These are phyloP conservation scores for Artemia sinica DNA, from an alignment of 2,888 invertebrate genomes.

Conservation along the genomic window DNA sequence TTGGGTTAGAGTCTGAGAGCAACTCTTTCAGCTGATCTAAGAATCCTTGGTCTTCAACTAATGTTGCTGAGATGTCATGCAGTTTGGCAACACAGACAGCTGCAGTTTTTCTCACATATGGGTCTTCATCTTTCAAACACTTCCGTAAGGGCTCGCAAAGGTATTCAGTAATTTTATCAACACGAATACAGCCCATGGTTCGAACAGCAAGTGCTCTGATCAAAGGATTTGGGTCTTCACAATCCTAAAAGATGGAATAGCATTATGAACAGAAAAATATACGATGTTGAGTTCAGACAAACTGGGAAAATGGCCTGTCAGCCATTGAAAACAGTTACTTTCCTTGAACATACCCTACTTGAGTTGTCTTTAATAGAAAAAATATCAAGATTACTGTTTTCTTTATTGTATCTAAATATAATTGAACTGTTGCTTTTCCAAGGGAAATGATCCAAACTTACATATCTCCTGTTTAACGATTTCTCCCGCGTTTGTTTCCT, in stretches of 20 bases:
- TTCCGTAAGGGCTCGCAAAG: constrained; percentile 92
- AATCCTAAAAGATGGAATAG: constrained; percentile 49
- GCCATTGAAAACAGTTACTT: too few relatives aligned
- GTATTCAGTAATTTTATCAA: constrained; percentile 99
- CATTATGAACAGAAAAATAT: too few relatives aligned
- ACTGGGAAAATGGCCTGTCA: too few relatives aligned
- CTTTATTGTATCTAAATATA: too few relatives aligned
- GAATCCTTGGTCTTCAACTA: constrained; percentile 76
- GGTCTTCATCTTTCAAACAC: constrained; percentile 86
- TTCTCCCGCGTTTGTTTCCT: too few relatives aligned
- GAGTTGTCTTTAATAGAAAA: too few relatives aligned
- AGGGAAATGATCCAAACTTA: too few relatives aligned
- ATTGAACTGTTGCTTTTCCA: too few relatives aligned
- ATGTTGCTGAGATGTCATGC: constrained; percentile 71
- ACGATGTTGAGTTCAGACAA: too few relatives aligned
- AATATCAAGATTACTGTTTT: too few relatives aligned
- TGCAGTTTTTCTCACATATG: constrained; percentile 93
- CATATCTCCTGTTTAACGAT: too few relatives aligned
- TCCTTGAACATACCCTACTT: too few relatives aligned
- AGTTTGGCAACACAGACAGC: constrained; percentile 98
- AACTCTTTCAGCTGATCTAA: constrained; percentile 90
- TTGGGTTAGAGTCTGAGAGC: constrained; percentile 95
- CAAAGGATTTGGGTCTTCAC: constrained; percentile 97
- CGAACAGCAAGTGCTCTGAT: constrained; percentile 94
- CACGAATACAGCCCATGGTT: constrained; percentile 98